phyloP scores from a whole-genome alignment of 2,113 vertebrate genomes.

The Cottus gobio region DNA sequence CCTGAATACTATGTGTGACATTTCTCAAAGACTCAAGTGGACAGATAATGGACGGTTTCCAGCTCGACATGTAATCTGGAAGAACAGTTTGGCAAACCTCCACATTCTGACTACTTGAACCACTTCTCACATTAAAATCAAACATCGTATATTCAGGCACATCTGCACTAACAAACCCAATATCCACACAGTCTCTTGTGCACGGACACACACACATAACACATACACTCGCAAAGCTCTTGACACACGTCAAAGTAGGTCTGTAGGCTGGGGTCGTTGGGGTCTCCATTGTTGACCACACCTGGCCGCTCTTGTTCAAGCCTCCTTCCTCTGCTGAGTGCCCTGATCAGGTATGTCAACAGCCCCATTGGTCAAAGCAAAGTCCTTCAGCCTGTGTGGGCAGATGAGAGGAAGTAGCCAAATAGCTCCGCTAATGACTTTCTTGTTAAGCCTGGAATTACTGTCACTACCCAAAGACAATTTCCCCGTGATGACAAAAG shows the following conservation, averaged over 20 bases:
- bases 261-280: constrained; percentile 29
- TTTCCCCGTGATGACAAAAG: constrained; percentile 73
- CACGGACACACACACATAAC: constrained; percentile 19
- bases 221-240: constrained; percentile 27
- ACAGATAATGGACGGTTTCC: not conserved
- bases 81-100: not conserved
- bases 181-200: not conserved
- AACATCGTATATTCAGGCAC: not conserved
- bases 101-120: not conserved
- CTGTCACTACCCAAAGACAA: constrained; percentile 68
- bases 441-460: constrained; percentile 70
- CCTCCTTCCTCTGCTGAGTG: constrained; percentile 55
- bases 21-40: not conserved
- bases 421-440: constrained; percentile 70
- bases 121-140: constrained; percentile 1
- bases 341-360: constrained; percentile 66
- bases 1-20: not conserved
- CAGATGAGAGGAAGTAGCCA: constrained; percentile 70
- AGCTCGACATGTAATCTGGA: not conserved
- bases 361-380: constrained; percentile 57
- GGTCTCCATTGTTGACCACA: constrained; percentile 67
- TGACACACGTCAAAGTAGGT: constrained; percentile 32
- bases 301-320: constrained; percentile 67
- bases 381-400: constrained; percentile 71
- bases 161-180: not conserved